Conservation (phyloP, 1,140 invertebrate species). For the Eufriesea mexicana region DNA sequence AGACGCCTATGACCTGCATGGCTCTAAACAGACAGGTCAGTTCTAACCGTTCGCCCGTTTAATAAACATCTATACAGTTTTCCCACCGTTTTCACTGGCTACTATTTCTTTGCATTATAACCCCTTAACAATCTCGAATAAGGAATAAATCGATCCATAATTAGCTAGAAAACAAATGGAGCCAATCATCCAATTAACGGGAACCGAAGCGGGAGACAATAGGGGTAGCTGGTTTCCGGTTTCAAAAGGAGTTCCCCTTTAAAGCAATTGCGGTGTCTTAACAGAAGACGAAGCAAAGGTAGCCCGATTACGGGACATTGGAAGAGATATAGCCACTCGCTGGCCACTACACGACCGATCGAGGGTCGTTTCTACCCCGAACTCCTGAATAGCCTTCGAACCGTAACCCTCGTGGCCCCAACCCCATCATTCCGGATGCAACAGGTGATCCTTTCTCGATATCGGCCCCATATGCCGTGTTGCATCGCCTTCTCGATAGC, state of each 20-base stretch:
- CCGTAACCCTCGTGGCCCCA: slow-evolving; percentile 76
- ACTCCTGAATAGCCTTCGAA: slow-evolving; percentile 81
- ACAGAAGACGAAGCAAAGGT: slow-evolving; percentile 51
- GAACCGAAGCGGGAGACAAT: background rate
- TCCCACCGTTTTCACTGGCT: too few relatives aligned
- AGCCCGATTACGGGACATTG: slow-evolving; percentile 69
- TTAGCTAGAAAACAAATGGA: too few relatives aligned
- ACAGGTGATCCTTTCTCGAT: slow-evolving; percentile 83
- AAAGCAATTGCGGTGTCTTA: slow-evolving; percentile 39
- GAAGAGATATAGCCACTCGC: slow-evolving; percentile 74
- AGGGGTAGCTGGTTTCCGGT: background rate
- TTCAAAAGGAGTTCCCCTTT: slow-evolving; percentile 24
- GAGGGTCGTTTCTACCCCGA: slow-evolving; percentile 78
- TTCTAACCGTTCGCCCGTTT: too few relatives aligned
- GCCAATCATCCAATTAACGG: background rate
- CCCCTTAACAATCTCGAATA: too few relatives aligned
- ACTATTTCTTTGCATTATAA: too few relatives aligned
- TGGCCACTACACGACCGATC: slow-evolving; percentile 76
- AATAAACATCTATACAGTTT: too few relatives aligned
- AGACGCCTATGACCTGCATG: too few relatives aligned
- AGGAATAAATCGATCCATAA: too few relatives aligned
- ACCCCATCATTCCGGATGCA: slow-evolving; percentile 80
- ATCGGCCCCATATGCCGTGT: slow-evolving; percentile 76
- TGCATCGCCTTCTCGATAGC: slow-evolving; percentile 71
- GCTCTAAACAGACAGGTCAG: too few relatives aligned